phyloP scores from a whole-genome alignment of 2,113 vertebrate genomes.

The Alethe castanea region DNA sequence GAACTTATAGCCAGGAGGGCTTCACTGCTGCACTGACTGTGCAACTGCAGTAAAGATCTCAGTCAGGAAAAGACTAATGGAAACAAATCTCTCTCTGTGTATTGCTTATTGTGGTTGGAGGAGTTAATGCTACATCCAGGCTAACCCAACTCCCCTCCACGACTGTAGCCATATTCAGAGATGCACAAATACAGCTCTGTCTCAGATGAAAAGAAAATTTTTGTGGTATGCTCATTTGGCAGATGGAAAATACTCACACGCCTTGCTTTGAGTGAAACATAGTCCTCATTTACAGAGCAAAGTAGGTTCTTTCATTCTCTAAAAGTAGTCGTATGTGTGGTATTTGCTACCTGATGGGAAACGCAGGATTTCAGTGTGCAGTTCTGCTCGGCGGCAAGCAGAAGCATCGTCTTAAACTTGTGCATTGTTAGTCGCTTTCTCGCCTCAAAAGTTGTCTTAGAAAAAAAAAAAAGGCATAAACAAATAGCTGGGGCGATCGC shows the following conservation, averaged over 20 bases:
- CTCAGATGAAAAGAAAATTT: conserved; percentile 41
- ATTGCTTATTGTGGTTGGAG: not conserved
- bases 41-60: not conserved
- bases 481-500: not conserved
- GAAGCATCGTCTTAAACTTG: not conserved
- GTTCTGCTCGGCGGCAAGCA: not conserved
- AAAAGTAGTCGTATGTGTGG: not conserved
- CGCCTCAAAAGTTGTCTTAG: not conserved
- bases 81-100: not conserved
- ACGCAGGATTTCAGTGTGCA: not conserved
- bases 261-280: conserved; percentile 16
- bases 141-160: not conserved
- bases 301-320: conserved; percentile 49
- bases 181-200: conserved; percentile 45
- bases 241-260: conserved; percentile 47
- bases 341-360: conserved; percentile 24
- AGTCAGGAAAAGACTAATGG: not conserved
- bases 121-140: not conserved
- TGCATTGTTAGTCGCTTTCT: not conserved
- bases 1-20: not conserved
- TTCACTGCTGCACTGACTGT: not conserved
- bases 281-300: conserved; percentile 46
- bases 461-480: not conserved
- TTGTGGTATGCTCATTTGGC: conserved; percentile 50
- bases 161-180: not conserved